A percentile compares a stretch with the other conserved stretches of the same genome.
These are phyloP conservation scores for Geophilus truncorum DNA, from an alignment of 2,888 invertebrate species.

Conservation along the genomic window DNA sequence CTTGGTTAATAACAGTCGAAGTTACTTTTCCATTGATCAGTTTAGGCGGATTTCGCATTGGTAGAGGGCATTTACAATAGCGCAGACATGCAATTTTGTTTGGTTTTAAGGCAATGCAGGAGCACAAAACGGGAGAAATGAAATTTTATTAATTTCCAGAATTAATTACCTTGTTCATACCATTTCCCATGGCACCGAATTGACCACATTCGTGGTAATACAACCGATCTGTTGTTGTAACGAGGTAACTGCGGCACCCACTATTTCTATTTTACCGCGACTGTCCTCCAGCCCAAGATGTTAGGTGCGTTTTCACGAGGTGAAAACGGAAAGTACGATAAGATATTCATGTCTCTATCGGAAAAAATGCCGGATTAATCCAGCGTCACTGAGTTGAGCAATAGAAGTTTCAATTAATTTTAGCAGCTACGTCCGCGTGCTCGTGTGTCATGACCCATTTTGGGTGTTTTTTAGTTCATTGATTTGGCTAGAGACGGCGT, in stretches of 20 bases:
- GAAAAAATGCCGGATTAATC: not conserved
- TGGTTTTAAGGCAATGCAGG: not conserved
- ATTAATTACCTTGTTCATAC: conserved; percentile 4
- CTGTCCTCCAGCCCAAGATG: not conserved
- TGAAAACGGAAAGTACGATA: not conserved
- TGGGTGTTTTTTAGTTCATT: not conserved
- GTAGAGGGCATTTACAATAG: not conserved
- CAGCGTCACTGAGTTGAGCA: not conserved
- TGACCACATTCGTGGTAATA: not conserved
- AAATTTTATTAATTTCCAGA: not conserved
- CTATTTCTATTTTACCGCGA: not conserved
- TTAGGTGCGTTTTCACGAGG: not conserved
- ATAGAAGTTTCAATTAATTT: not conserved
- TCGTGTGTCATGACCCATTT: not conserved
- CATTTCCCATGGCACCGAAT: not conserved
- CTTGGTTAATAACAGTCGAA: not conserved
- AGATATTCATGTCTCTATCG: not conserved
- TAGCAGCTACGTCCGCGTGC: not conserved
- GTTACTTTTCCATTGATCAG: not conserved
- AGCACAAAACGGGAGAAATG: not conserved
- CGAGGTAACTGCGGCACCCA: not conserved
- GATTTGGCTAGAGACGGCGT: not conserved
- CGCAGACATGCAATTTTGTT: not conserved
- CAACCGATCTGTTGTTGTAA: not conserved
- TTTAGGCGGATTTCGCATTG: not conserved